Evolutionary conservation across 1,140 invertebrate species (phyloP).

Genomic region (Adelges cooleyi): DNA sequence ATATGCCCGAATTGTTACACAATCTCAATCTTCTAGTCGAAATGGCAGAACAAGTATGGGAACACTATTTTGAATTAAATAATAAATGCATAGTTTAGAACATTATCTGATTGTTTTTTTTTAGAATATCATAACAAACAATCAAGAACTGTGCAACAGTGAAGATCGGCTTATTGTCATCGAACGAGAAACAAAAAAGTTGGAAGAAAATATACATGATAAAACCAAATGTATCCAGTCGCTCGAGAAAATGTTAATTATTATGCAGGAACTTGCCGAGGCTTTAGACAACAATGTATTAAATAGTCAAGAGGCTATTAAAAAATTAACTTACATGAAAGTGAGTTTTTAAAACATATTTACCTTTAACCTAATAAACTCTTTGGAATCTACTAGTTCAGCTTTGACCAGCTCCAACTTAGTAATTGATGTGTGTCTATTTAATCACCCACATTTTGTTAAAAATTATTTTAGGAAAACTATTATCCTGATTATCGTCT

Average conservation of each 20-base stretch:
- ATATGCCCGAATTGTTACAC: conserved; percentile 78
- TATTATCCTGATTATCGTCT: conserved; percentile 51
- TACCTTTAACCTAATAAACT: too few species aligned
- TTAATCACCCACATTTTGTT: too few species aligned
- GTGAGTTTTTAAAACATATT: too few species aligned
- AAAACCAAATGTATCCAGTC: conserved; percentile 62
- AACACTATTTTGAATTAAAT: neutral
- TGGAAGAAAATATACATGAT: conserved; percentile 56
- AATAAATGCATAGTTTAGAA: too few species aligned
- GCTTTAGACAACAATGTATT: conserved; percentile 44
- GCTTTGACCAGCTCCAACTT: neutral
- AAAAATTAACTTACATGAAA: conserved; percentile 19
- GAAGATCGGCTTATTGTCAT: conserved; percentile 66
- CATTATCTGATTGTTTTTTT: conserved; percentile 19
- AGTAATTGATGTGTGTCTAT: too few species aligned
- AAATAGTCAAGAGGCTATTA: conserved; percentile 56
- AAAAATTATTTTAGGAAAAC: conserved; percentile 42
- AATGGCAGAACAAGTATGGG: conserved; percentile 71
- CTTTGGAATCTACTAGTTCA: too few species aligned
- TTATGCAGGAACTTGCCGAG: conserved; percentile 56
- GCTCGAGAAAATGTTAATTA: conserved; percentile 55
- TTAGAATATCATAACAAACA: conserved; percentile 78
- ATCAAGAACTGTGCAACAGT: conserved; percentile 60
- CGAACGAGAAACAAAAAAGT: conserved; percentile 61
- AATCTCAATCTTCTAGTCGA: conserved; percentile 86